A percentile compares a stretch with the other conserved stretches of the same genome.
These are phyloP conservation scores for Cinclus mexicanus DNA, from an alignment of 2,113 vertebrate species.

Conservation along the genomic window DNA sequence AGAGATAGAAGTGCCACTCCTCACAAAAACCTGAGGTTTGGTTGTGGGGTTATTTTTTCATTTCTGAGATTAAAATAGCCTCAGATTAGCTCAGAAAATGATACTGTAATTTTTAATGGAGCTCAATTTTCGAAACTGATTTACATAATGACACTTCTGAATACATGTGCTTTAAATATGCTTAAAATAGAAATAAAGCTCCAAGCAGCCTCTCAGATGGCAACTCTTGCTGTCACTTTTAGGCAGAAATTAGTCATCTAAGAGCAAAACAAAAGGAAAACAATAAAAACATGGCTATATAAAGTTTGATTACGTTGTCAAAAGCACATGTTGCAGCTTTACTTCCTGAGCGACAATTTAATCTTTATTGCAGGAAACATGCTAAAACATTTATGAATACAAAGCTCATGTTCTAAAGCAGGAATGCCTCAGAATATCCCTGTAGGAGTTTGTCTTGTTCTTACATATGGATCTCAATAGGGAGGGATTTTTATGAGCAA, in stretches of 20 bases:
- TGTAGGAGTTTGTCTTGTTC: not conserved
- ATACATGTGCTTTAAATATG: conserved; percentile 32
- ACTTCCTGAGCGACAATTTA: conserved; percentile 25
- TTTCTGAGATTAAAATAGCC: conserved; percentile 42
- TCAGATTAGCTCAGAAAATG: conserved; percentile 49
- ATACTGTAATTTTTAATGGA: conserved; percentile 40
- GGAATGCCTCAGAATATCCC: not conserved
- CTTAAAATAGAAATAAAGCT: conserved; percentile 49
- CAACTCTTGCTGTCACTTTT: not conserved
- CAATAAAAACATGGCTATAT: conserved; percentile 50
- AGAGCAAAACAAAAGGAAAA: conserved; percentile 51
- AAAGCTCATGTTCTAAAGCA: not conserved
- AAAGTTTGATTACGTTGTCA: conserved; percentile 31
- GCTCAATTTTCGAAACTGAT: conserved; percentile 36
- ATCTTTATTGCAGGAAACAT: conserved; percentile 36
- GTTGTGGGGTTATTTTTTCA: not conserved
- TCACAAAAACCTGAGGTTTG: not conserved
- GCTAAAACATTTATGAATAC: not conserved
- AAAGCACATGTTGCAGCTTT: not conserved
- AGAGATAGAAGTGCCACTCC: not conserved
- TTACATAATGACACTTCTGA: conserved; percentile 53
- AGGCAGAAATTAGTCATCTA: conserved; percentile 29
- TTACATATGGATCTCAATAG: not conserved
- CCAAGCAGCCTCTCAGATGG: conserved; percentile 7
- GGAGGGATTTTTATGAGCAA: not conserved